Evolutionary conservation across 1,140 invertebrate genomes (phyloP), one percentile per base, ranked within the genome.

Genomic region (Adoxophyes honmai): DNA sequence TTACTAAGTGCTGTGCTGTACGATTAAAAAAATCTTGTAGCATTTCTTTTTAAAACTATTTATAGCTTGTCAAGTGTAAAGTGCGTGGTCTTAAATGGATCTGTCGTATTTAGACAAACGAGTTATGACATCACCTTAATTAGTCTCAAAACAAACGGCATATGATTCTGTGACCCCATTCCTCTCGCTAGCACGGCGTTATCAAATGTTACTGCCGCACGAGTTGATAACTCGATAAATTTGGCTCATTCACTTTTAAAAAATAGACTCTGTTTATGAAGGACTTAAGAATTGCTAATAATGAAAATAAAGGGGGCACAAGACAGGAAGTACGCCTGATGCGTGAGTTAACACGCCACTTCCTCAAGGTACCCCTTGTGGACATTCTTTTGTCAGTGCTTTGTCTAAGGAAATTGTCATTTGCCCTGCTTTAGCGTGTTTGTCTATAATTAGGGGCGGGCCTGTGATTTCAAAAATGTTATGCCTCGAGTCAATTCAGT

Each of bases 271-370:
- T 11, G 21, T 48, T 48, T 13, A n/a, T 48, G 42, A 28, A 28
- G 21, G 21, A 48, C 42, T 28, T 48, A 21, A 10, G 21, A 48
- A 18, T 48, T 18, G 42, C 18, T 48, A 48, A 48, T 11, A 28
- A 38, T 54, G 16, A 55, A 38, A 62, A 61, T 68, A 48, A 58
- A 68, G 70, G 77, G 68, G 72, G 72, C 73, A 67, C 54, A 59
- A 57, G 63, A 71, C 81, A 80, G 81, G 81, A 84, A 76, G 60
- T 69, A 81, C 73, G 81, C 73, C 57, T 52, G 71, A 75, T 77
- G 81, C 72, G 69, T 72, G 67, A 71, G 57, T 80, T 84, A 84
- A 84, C 77, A 81, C 71, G 70, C 66, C 70, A 64, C 60, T 80
- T 84, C 78, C 81, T 81, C 42, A 66, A 63, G 70, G 67, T 64